Evolutionary conservation across 2,888 invertebrate species (phyloP), one percentile per base, ranked within the genome.

Genomic region (Pristionchus arcanus): DNA sequence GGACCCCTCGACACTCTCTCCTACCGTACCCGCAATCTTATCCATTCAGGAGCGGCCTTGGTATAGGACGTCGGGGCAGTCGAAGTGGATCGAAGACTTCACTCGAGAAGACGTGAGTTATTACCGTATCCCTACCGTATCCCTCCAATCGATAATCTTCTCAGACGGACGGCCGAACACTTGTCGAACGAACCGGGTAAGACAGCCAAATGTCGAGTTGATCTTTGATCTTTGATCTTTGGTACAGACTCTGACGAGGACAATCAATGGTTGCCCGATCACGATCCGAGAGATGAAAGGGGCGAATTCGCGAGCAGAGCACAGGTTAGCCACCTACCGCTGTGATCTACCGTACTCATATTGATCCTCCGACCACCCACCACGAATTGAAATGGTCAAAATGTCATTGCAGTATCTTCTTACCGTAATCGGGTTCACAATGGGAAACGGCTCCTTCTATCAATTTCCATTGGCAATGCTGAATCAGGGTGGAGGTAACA

Each of bases 21-120:
- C 37, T 74, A 74, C 74, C 34, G 37, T 37, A 74, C 19, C 37
- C 74, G 9, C 21, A 7, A 31, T 1, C 28, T 42, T 2, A 16
- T 59, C 68, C 68, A 9, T 28, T 25, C 68, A 74, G 74, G 37
- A 37, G 37, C 4, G 37, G 74, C 4, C 31, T 31, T 28, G 74
- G 74, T 4, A 42, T n/a, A 13, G 74, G 74, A 42, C 37, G 74
- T 25, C 34, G 81, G 0, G 49, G 81, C 49, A n/a, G 81, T 81
- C 49, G 81, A 49, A 81, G 42, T 81, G 81, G 81, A 28, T 81
- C 81, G 49, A 81, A 49, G 53, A 49, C 81, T 16, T 81, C 81
- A 28, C n/a, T 81, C 4, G 81, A 81, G 81, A 49, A 19, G 49
- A 81, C 81, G 81, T 25, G n/a, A 13, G 49, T 2, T 49, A 81